Conservation (phyloP, 2,113 vertebrate genomes). For the Stigmatopora nigra region DNA sequence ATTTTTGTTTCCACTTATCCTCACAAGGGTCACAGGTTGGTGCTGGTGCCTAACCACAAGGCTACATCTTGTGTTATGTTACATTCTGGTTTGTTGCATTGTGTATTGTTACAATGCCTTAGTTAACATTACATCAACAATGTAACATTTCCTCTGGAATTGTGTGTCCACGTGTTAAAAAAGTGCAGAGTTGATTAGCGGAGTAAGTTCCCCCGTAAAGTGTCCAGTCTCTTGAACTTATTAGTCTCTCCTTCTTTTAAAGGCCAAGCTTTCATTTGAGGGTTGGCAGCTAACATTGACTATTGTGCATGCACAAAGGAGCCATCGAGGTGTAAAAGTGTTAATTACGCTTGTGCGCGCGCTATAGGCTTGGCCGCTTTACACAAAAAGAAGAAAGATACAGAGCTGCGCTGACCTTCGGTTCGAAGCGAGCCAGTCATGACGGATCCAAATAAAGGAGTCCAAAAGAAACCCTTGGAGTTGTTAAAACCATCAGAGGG, state of each 20-base stretch:
- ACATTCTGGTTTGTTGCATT: background rate
- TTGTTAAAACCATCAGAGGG: background rate
- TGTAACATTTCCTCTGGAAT: background rate
- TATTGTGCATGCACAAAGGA: conserved; percentile 1
- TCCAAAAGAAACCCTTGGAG: background rate
- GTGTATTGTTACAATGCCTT: background rate
- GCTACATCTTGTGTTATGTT: background rate
- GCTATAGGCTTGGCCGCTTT: background rate
- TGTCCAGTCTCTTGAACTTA: background rate
- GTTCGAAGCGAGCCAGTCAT: background rate
- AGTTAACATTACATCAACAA: background rate
- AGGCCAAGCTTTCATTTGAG: background rate
- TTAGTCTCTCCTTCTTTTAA: background rate
- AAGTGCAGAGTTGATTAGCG: background rate
- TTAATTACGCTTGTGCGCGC: background rate
- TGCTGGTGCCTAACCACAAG: too few species aligned
- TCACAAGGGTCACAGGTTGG: too few species aligned
- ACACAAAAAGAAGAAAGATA: background rate
- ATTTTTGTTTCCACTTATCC: too few species aligned
- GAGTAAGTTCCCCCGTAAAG: background rate
- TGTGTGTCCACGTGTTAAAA: background rate
- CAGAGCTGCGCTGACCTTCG: background rate
- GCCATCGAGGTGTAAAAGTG: background rate
- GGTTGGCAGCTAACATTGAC: background rate
- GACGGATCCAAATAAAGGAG: too few species aligned